Evolutionary conservation across 2,888 invertebrate species (phyloP), one percentile per base, ranked within the genome.

Genomic region (Doris montereyensis): DNA sequence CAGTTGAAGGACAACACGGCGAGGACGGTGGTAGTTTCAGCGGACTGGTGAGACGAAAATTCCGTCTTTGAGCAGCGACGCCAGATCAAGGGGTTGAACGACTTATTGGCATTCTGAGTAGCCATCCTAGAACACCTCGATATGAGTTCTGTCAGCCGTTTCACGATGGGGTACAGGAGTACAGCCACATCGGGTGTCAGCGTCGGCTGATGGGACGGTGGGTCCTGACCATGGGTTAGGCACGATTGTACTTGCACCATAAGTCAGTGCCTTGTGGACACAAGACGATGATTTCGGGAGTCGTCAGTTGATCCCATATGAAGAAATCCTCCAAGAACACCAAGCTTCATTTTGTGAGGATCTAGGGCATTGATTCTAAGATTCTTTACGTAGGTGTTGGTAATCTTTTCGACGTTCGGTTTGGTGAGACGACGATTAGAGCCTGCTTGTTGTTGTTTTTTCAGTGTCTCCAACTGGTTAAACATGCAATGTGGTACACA

Each of bases 101-200:
- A 32, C 41, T 78, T 68, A 57, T 78, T 78, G 4, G 30, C 67
- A 65, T 78, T 78, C 28, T 78, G 78, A 26, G 78, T 78, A 8
- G n/a, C 17, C 73, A 73, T 74, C 2, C 52, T 65, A 3, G 74
- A 35, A 78, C 72, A 78, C 5, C 72, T 13, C n/a, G 26, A 57
- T 5, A 74, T 58, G 2, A 74, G 26, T 3, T 67, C 65, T 65
- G 78, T 74, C n/a, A 73, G 78, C 2, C 78, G 8, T 2, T 60
- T 35, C 5, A 78, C n/a, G 17, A 52, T 52, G 4, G 76, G 76
- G 1, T 26, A 60, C n/a, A n/a, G n/a, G n/a, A n/a, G n/a, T n/a
- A n/a, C n/a, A n/a, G n/a, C n/a, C n/a, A n/a, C n/a, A n/a, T n/a
- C n/a, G n/a, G n/a, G n/a, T n/a, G n/a, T n/a, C n/a, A n/a, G n/a